Evolutionary conservation across 2,888 invertebrate genomes (phyloP).

Genomic region (Syritta pipiens): DNA sequence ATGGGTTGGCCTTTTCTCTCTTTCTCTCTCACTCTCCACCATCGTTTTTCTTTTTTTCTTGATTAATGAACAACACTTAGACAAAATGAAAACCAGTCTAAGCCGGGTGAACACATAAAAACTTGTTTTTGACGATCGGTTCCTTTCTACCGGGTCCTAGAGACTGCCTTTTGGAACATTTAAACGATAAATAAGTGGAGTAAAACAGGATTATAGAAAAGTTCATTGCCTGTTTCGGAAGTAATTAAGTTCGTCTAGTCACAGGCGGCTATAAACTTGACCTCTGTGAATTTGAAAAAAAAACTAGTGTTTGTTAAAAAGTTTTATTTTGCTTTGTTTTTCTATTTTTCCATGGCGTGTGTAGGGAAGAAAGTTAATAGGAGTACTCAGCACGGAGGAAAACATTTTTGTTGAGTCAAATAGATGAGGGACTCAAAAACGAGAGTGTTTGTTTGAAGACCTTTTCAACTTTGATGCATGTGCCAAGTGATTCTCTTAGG

Average conservation of each 20-base stretch:
- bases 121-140: too few relatives aligned
- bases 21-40: conserved; percentile 12
- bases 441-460: conserved; percentile 21
- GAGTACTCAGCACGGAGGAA: conserved; percentile 1
- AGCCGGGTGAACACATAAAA: too few relatives aligned
- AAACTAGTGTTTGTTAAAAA: conserved; percentile 60
- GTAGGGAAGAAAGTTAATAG: conserved; percentile 47
- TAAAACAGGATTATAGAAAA: conserved; percentile 33
- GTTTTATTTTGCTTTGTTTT: conserved; percentile 10
- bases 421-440: conserved; percentile 25
- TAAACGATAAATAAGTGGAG: conserved; percentile 29
- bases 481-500: too few relatives aligned
- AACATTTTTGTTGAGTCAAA: conserved; percentile 6
- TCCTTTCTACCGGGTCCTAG: too few relatives aligned
- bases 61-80: conserved; percentile 63
- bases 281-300: conserved; percentile 51
- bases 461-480: not conserved
- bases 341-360: conserved; percentile 2
- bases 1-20: conserved; percentile 28
- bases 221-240: conserved; percentile 25
- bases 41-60: conserved; percentile 23
- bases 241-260: conserved; percentile 52
- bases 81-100: conserved; percentile 59
- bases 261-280: conserved; percentile 57
- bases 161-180: not conserved